Base-by-base conservation (phyloP, 2,113 vertebrate species). In the Aspiorhynchus laticeps region DNA sequence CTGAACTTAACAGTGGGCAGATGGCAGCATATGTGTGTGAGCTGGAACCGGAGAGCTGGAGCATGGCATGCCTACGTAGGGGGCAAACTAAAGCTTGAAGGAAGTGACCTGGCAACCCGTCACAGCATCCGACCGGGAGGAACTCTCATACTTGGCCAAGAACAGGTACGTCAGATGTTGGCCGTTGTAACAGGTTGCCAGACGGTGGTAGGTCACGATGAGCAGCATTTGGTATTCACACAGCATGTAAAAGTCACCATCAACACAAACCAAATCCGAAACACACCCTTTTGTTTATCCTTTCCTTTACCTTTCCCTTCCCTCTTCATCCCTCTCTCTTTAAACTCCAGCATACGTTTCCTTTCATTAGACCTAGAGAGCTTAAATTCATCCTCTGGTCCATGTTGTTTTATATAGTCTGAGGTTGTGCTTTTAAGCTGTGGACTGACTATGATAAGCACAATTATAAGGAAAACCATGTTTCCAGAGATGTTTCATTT, bases 11-110 rank as follows among this genome's bases (percentile, higher is more conserved):
- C 96, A 83, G 94, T 95, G 90, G 96, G 93, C 73, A 93, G 88
- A 89, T 99, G 98, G 98, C 98, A 99, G 90, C 98, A 99, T 31
- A 84, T 99, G 89, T 99, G 98, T 0, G 94, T 99, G 86, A 94
- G 94, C 7, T 99, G 98, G 98, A 98, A 94, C 88, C 97, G 97
- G 5, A 95, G 96, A 86, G 97, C 96, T 0, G 98, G 98, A 79
- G 95, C 93, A 79, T 99, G 98, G 98, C 92, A 94, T 86, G 95
- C 93, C 67, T 95, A 95, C 85, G 96, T 98, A 92, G 97, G 98
- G 0, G 98, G 97, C 0, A 96, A 95, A 77, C 95, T 97, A 89
- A 95, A 91, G 89, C 97, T 95, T 0, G 96, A 97, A 0, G 97
- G 97, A 0, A 96, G 96, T 48, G 95, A 96, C 83, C 93, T 99